Percentiles rank a stretch among this genome's conserved stretches.
Evolutionary conservation across 2,888 invertebrate species (phyloP).

Genomic region (Coleophora deauratella): DNA sequence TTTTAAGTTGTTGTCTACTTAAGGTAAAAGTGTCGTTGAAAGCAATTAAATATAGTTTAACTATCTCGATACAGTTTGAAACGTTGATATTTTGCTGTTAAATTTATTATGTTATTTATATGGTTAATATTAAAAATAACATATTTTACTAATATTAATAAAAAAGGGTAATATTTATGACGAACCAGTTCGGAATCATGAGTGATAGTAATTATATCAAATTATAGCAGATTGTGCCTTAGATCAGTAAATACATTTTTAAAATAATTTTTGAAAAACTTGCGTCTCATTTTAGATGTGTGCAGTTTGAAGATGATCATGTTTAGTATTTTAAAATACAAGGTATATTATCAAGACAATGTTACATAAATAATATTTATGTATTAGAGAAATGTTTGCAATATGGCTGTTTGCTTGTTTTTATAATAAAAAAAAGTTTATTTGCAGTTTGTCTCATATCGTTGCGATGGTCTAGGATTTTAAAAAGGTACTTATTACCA

Average conservation of each 20-base stretch:
- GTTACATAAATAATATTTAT: slow-evolving; percentile 14
- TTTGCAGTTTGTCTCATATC: slow-evolving; percentile 54
- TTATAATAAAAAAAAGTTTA: slow-evolving; percentile 48
- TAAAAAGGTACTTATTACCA: slow-evolving; percentile 65
- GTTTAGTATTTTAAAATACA: too few relatives aligned
- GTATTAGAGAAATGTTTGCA: slow-evolving; percentile 33
- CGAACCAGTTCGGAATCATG: slow-evolving; percentile 48
- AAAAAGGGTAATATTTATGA: slow-evolving; percentile 42
- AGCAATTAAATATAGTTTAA: slow-evolving; percentile 35
- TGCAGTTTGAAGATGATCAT: slow-evolving; percentile 34
- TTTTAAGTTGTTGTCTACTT: slow-evolving; percentile 65
- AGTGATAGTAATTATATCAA: slow-evolving; percentile 62
- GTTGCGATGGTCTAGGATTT: slow-evolving; percentile 46
- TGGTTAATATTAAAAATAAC: slow-evolving; percentile 43
- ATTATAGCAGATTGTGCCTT: slow-evolving; percentile 67
- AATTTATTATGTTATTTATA: slow-evolving; percentile 58
- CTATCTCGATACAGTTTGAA: slow-evolving; percentile 44
- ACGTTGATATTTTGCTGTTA: slow-evolving; percentile 67
- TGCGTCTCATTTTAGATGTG: slow-evolving; percentile 43
- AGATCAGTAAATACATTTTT: slow-evolving; percentile 48
- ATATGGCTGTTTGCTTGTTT: slow-evolving; percentile 66
- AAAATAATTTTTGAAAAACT: slow-evolving; percentile 33
- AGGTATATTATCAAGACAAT: slow-evolving; percentile 15
- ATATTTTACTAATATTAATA: slow-evolving; percentile 46
- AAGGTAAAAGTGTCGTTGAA: slow-evolving; percentile 58